Percentiles rank a stretch among this genome's conserved stretches.
phyloP scores from a whole-genome alignment of 2,113 vertebrate species.

The Peromyscus leucopus region DNA sequence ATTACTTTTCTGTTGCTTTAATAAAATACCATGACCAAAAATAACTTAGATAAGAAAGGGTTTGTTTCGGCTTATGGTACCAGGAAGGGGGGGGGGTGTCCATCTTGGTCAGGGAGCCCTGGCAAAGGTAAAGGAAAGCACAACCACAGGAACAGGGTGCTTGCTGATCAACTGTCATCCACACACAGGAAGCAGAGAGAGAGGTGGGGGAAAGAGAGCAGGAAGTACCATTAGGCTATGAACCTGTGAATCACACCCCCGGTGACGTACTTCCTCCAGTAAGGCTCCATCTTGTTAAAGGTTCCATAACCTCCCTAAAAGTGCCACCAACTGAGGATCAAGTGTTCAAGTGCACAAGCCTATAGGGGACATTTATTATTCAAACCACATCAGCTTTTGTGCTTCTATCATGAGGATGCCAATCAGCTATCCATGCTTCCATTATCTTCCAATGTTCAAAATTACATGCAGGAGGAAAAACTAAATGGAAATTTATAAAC shows the following conservation, averaged over 20 bases:
- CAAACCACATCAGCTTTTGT: background rate
- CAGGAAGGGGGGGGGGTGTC: background rate
- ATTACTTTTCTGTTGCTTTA: background rate
- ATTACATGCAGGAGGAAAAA: background rate
- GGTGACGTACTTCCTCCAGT: background rate
- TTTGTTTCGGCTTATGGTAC: background rate
- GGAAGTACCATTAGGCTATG: too few relatives aligned
- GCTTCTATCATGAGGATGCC: background rate
- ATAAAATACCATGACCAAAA: background rate
- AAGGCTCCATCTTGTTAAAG: background rate
- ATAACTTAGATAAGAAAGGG: background rate
- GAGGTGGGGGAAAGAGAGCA: background rate
- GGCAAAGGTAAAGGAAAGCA: background rate
- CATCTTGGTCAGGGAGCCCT: background rate
- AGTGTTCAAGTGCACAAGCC: background rate
- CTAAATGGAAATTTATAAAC: conserved; percentile 21
- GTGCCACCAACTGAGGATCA: background rate
- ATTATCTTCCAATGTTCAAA: background rate
- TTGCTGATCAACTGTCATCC: background rate
- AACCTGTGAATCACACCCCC: background rate
- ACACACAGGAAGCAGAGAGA: background rate
- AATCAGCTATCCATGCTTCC: background rate
- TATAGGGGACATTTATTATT: background rate
- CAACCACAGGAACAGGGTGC: background rate
- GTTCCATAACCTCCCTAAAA: background rate